Evolutionary conservation across 2,888 invertebrate genomes (phyloP), one percentile per base, ranked within the genome.

Genomic region (Muscina levida): DNA sequence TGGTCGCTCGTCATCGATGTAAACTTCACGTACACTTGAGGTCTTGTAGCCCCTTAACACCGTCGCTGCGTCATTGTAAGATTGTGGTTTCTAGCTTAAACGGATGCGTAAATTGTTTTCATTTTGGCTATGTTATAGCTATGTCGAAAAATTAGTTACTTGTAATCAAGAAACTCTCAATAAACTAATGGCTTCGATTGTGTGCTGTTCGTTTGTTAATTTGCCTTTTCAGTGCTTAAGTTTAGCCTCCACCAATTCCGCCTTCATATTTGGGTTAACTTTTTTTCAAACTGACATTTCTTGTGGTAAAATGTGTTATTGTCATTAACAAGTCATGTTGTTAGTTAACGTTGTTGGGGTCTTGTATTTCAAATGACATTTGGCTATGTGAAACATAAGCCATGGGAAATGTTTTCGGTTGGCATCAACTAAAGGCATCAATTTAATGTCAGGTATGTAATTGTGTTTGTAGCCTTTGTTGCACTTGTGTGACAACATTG

Each of bases 1-100:
- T 46, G 39, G 62, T 56, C 31, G 51, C 53, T 77, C 77, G 80
- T 77, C 80, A 73, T 77, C 73, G 73, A 66, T 59, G 65, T 15
- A 57, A 57, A 76, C 68, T 51, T 42, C 4, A 31, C 31, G 4
- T n/a, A n/a, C n/a, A n/a, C n/a, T n/a, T n/a, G n/a, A n/a, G n/a
- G n/a, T n/a, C n/a, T n/a, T n/a, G n/a, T n/a, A n/a, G n/a, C n/a
- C n/a, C n/a, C n/a, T n/a, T n/a, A n/a, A n/a, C n/a, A n/a, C n/a
- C n/a, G n/a, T n/a, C n/a, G n/a, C n/a, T n/a, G n/a, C n/a, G n/a
- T n/a, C n/a, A n/a, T n/a, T n/a, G n/a, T n/a, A n/a, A n/a, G n/a
- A n/a, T n/a, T n/a, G n/a, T n/a, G n/a, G n/a, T n/a, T n/a, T n/a
- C n/a, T n/a, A n/a, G n/a, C n/a, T n/a, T n/a, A n/a, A n/a, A n/a